Base-by-base conservation (phyloP, 2,888 invertebrate genomes). In the Tortrix viridana region DNA sequence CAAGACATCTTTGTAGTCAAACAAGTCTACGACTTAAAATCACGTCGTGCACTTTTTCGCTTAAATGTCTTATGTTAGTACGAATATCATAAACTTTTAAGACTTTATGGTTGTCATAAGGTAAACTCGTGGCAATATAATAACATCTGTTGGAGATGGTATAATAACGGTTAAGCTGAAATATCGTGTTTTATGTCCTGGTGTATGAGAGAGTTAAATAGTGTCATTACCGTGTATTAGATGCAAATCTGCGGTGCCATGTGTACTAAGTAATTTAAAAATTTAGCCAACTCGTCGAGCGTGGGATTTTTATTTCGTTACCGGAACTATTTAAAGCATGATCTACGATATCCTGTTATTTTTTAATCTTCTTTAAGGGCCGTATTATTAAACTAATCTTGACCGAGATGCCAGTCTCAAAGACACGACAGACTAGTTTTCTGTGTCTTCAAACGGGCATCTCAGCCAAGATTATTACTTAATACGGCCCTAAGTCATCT, bases 141-240 rank as follows among this genome's bases (percentile, higher is more conserved):
- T 58, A 63, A 58, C 56, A 55, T 65, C 65, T 60, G 58, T 60
- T 62, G 54, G 46, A 74, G 74, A 77, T 74, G 70, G 68, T 74
- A 71, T 75, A 78, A 71, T 80, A 79, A 82, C 77, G 71, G 80
- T 73, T 53, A 43, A 49, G 53, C 57, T 54, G 60, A 55, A 62
- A 66, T 71, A 70, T 69, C 68, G 52, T 69, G 71, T 69, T 74
- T 71, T 72, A 74, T 65, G 63, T 71, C 67, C 73, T 81, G 77
- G 78, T 71, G 73, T 80, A 77, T 77, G 76, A 73, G 68, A 61
- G 68, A 71, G 77, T 71, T 74, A 47, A 73, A 76, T 79, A 73
- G 79, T 80, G 79, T 76, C 81, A 78, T 82, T 79, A 74, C 76
- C 66, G n/a, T 75, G 70, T 74, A 50, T 67, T 67, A 70, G 84